A percentile compares a stretch with the other conserved stretches of the same genome.
These are phyloP conservation scores for Ochropacha duplaris DNA, from an alignment of 2,888 invertebrate species.

Conservation along the genomic window DNA sequence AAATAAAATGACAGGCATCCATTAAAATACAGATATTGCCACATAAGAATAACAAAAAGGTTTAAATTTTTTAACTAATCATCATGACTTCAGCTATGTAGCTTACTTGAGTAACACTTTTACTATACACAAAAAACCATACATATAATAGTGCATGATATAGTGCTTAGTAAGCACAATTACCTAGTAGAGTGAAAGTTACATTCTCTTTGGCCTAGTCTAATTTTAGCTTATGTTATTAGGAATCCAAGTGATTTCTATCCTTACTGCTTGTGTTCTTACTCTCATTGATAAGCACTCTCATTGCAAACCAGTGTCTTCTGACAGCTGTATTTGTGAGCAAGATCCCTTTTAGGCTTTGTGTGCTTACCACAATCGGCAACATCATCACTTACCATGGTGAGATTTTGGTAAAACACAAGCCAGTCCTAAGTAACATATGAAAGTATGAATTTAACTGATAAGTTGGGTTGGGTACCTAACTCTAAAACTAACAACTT, in stretches of 20 bases:
- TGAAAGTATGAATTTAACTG: background rate
- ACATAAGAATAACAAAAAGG: background rate
- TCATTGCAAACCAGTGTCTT: no score
- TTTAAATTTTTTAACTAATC: background rate
- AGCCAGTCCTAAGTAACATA: no score
- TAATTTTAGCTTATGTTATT: constrained; percentile 15
- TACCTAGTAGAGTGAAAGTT: constrained; percentile 64
- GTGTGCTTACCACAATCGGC: no score
- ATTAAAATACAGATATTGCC: background rate
- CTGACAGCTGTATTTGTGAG: no score
- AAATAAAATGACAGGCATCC: background rate
- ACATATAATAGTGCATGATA: constrained; percentile 18
- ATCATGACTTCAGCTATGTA: background rate
- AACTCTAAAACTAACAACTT: no score
- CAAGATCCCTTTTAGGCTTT: no score
- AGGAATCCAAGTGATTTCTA: background rate
- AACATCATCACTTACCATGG: no score
- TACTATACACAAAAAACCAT: constrained; percentile 15
- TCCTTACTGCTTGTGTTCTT: background rate
- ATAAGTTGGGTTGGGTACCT: background rate
- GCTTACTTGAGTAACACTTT: background rate
- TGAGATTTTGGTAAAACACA: no score
- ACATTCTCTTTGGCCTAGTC: constrained; percentile 62
- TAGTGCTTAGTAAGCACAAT: constrained; percentile 42
- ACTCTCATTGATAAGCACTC: background rate